Evolutionary conservation across 2,113 vertebrate species (phyloP).

Genomic region (Ranitomeya variabilis): DNA sequence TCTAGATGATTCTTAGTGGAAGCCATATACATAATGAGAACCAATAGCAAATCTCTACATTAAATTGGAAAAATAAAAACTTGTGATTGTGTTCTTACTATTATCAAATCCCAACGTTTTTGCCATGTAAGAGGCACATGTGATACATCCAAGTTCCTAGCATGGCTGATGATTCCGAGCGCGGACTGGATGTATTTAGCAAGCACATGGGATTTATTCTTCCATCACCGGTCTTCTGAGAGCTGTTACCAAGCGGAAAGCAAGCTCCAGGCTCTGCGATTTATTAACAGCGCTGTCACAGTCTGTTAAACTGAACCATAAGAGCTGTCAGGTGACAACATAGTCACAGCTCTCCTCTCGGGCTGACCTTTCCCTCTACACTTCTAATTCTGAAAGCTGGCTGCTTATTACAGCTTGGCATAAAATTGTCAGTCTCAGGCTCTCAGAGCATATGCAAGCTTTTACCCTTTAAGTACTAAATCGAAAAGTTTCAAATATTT

Average conservation of each 20-base stretch:
- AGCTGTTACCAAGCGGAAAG: constrained; percentile 37
- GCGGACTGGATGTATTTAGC: constrained; percentile 26
- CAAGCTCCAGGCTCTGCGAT: constrained; percentile 46
- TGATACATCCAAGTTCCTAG: not conserved
- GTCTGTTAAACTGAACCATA: constrained; percentile 48
- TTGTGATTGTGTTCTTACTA: not conserved
- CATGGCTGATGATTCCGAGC: not conserved
- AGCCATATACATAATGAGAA: not conserved
- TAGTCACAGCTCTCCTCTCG: constrained; percentile 40
- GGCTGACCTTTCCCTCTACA: constrained; percentile 41
- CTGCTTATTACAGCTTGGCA: constrained; percentile 40
- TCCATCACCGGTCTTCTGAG: constrained; percentile 33
- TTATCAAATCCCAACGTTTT: not conserved
- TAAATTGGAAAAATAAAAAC: not conserved
- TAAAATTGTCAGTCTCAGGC: constrained; percentile 19
- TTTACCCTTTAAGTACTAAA: constrained; percentile 15
- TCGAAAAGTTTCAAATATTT: not conserved
- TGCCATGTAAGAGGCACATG: not conserved
- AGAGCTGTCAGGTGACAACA: constrained; percentile 50
- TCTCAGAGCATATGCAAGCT: constrained; percentile 2
- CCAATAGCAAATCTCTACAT: not conserved
- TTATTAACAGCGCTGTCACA: constrained; percentile 53
- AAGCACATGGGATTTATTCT: constrained; percentile 40
- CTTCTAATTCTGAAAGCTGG: not conserved
- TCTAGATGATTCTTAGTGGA: not conserved